Conservation (phyloP, 1,140 invertebrate species). For the Harlomillsia oculata region DNA sequence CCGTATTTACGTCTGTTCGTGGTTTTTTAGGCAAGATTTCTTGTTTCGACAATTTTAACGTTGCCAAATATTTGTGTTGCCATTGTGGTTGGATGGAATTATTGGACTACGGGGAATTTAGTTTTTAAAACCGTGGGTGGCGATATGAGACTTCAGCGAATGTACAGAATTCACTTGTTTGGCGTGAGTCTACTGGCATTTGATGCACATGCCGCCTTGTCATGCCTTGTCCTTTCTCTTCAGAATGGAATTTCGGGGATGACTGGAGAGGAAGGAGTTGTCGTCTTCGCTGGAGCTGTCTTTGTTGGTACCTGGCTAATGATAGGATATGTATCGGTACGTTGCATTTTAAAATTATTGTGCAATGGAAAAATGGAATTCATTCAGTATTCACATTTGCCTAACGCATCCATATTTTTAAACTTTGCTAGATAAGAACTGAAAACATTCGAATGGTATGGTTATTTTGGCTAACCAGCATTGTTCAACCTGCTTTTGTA, state of each 20-base stretch:
- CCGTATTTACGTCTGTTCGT: no score
- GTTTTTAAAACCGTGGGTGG: conserved; percentile 34
- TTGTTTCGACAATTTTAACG: conserved; percentile 19
- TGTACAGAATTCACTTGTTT: conserved; percentile 27
- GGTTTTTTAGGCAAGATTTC: conserved; percentile 16
- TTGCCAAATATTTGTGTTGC: conserved; percentile 14
- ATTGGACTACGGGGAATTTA: conserved; percentile 25
- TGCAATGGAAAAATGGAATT: background rate
- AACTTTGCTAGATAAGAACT: conserved; percentile 19
- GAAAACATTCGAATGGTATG: conserved; percentile 26
- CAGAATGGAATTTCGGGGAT: conserved; percentile 10
- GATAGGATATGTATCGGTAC: conserved; percentile 28
- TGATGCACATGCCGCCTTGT: conserved; percentile 26
- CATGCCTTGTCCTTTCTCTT: conserved; percentile 23
- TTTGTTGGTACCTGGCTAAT: conserved; percentile 22
- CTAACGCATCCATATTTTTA: background rate
- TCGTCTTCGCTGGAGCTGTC: conserved; percentile 14
- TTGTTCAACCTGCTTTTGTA: conserved; percentile 29
- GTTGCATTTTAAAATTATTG: background rate
- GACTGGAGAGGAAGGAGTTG: conserved; percentile 13
- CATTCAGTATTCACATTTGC: background rate
- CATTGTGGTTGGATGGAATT: conserved; percentile 12
- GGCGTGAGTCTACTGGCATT: conserved; percentile 26
- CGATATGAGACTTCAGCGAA: conserved; percentile 26
- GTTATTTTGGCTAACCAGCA: conserved; percentile 18